Evolutionary conservation across 2,113 vertebrate genomes (phyloP).

Genomic region (Atherinomorus stipes): DNA sequence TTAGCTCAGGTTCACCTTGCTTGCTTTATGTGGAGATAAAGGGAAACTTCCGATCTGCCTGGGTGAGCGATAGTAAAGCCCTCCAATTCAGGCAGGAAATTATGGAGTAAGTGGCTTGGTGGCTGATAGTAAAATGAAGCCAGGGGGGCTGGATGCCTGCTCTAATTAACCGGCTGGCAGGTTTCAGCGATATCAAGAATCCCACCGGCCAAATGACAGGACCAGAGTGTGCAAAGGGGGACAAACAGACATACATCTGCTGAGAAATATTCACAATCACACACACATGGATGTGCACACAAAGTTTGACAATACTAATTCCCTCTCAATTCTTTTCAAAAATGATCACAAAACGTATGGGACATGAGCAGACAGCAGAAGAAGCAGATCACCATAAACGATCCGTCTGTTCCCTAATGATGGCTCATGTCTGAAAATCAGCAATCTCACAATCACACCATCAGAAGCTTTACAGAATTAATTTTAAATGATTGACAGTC

Average conservation of each 20-base stretch:
- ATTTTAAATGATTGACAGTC: conserved; percentile 85
- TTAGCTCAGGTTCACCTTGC: conserved; percentile 55
- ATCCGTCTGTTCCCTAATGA: conserved; percentile 66
- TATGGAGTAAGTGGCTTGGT: conserved; percentile 81
- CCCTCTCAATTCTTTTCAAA: conserved; percentile 15
- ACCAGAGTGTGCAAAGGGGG: conserved; percentile 34
- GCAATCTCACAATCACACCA: conserved; percentile 75
- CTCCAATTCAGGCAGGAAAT: conserved; percentile 84
- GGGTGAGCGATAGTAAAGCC: conserved; percentile 73
- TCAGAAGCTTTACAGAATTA: conserved; percentile 76
- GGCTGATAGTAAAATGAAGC: conserved; percentile 83
- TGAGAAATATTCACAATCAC: conserved; percentile 21
- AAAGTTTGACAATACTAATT: conserved; percentile 13
- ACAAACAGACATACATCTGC: conserved; percentile 26
- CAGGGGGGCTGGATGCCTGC: conserved; percentile 72
- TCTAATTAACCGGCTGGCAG: conserved; percentile 80
- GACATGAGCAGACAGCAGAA: conserved; percentile 22
- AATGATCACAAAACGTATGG: conserved; percentile 23
- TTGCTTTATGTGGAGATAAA: conserved; percentile 78
- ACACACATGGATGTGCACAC: conserved; percentile 5
- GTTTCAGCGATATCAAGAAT: conserved; percentile 67
- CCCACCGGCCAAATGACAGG: conserved; percentile 63
- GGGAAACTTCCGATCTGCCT: conserved; percentile 77
- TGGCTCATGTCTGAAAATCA: conserved; percentile 56
- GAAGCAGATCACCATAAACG: conserved; percentile 45